Percentiles rank a stretch among this genome's conserved stretches.
Evolutionary conservation across 2,888 invertebrate genomes (phyloP).

Genomic region (Nasonovia ribisnigri): DNA sequence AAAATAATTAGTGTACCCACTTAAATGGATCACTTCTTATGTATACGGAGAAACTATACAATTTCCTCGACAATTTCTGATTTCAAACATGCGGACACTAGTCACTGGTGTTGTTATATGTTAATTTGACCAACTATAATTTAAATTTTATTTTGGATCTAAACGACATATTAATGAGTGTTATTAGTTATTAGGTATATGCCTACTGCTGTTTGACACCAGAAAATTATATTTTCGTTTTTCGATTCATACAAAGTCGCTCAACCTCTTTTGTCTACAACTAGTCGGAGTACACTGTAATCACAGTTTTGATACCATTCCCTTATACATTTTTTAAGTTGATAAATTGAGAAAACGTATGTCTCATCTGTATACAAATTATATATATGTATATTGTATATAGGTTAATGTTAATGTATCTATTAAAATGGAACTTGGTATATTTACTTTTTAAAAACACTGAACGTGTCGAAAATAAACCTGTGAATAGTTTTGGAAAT

Average conservation of each 20-base stretch:
- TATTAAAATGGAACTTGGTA: not conserved
- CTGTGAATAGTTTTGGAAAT: constrained; percentile 36
- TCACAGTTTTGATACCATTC: not conserved
- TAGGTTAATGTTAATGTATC: not conserved
- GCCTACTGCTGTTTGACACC: too few species aligned
- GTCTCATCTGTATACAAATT: not conserved
- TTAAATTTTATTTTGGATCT: not conserved
- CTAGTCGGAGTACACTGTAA: not conserved
- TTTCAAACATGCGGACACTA: too few species aligned
- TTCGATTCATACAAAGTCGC: not conserved
- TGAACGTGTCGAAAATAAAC: constrained; percentile 41
- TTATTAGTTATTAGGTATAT: not conserved
- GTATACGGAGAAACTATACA: too few species aligned
- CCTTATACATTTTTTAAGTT: not conserved
- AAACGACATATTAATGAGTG: not conserved
- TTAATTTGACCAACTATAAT: not conserved
- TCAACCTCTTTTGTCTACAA: not conserved
- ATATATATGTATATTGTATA: not conserved
- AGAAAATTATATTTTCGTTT: not conserved
- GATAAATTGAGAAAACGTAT: not conserved
- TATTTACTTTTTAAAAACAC: constrained; percentile 35
- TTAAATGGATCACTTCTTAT: too few species aligned
- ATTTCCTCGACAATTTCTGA: too few species aligned
- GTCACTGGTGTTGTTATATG: too few species aligned
- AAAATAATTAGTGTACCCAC: too few species aligned